These are phyloP conservation scores for Teleopsis dalmanni DNA, from an alignment of 1,140 invertebrate species.

Conservation along the genomic window DNA sequence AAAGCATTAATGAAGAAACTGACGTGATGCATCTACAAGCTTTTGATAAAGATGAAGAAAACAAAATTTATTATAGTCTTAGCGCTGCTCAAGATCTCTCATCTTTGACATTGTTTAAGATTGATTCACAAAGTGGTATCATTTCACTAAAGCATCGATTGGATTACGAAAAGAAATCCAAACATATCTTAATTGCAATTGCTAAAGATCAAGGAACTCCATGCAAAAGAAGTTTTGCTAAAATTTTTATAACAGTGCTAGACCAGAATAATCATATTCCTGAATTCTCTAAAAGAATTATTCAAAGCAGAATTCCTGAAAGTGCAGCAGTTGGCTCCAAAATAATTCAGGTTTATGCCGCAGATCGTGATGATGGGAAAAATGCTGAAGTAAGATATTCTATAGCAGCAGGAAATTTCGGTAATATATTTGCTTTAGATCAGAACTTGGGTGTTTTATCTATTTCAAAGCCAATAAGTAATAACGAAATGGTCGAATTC, in stretches of 20 bases:
- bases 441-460: slow-evolving; percentile 65
- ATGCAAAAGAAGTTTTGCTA: slow-evolving; percentile 74
- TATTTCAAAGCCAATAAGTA: slow-evolving; percentile 65
- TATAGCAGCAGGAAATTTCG: slow-evolving; percentile 77
- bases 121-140: slow-evolving; percentile 70
- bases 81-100: slow-evolving; percentile 65
- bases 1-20: slow-evolving; percentile 50
- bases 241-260: slow-evolving; percentile 71
- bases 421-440: slow-evolving; percentile 75
- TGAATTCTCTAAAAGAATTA: slow-evolving; percentile 65
- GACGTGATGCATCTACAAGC: slow-evolving; percentile 60
- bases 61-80: slow-evolving; percentile 68
- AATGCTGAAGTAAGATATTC: slow-evolving; percentile 75
- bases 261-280: slow-evolving; percentile 89
- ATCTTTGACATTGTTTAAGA: slow-evolving; percentile 69
- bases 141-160: slow-evolving; percentile 62
- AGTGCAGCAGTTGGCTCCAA: slow-evolving; percentile 64
- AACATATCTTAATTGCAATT: slow-evolving; percentile 82
- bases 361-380: slow-evolving; percentile 72
- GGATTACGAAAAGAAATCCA: slow-evolving; percentile 71
- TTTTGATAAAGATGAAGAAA: slow-evolving; percentile 62
- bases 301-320: slow-evolving; percentile 69
- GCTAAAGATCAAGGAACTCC: slow-evolving; percentile 83
- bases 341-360: slow-evolving; percentile 64
- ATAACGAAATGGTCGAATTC: slow-evolving; percentile 65